Percentiles rank a stretch among this genome's conserved stretches.
phyloP scores from a whole-genome alignment of 2,113 vertebrate genomes.

The Azemiops feae region DNA sequence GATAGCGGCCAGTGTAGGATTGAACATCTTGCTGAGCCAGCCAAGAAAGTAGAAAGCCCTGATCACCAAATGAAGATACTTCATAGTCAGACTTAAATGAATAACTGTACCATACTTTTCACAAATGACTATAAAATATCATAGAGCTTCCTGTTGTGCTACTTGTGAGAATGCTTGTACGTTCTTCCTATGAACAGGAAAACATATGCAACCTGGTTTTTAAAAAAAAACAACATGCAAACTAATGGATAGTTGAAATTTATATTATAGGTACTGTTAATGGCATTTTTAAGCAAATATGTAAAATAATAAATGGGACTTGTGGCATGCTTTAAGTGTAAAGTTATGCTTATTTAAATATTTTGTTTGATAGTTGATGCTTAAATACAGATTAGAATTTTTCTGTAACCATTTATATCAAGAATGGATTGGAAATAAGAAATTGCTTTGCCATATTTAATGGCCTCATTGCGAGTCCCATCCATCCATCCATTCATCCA shows the following conservation, averaged over 20 bases:
- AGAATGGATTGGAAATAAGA: not conserved
- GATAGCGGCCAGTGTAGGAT: not conserved
- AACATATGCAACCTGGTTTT: not conserved
- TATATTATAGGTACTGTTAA: not conserved
- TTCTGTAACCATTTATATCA: not conserved
- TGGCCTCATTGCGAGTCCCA: conserved; percentile 36
- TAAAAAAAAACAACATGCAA: not conserved
- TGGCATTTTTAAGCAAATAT: not conserved
- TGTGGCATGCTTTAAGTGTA: not conserved
- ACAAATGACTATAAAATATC: not conserved
- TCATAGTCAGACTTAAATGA: not conserved
- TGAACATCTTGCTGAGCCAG: not conserved
- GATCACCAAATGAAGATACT: not conserved
- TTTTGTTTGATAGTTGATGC: not conserved
- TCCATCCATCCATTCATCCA: not conserved
- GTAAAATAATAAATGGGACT: not conserved
- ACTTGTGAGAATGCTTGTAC: not conserved
- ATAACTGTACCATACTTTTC: not conserved
- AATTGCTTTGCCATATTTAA: conserved; percentile 44
- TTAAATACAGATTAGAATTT: not conserved
- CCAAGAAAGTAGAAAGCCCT: not conserved
- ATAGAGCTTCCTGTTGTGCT: not conserved
- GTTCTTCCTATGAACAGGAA: not conserved
- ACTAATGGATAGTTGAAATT: not conserved
- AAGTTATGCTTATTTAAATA: not conserved